Conservation (phyloP, 2,888 invertebrate species). For the Drosophila austrosaltans region DNA sequence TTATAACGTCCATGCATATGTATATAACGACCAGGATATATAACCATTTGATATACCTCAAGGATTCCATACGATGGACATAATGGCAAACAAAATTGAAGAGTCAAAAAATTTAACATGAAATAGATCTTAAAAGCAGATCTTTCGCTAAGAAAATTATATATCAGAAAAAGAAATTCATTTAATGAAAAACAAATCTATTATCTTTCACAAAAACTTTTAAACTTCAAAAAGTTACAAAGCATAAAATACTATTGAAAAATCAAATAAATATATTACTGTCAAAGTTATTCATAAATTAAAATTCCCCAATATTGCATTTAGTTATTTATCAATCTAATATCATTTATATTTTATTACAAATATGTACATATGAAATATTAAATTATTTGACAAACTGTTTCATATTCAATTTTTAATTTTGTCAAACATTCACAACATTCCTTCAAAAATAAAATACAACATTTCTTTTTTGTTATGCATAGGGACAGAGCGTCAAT, state of each 20-base stretch:
- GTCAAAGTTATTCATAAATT: not conserved
- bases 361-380: not conserved
- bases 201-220: too few species aligned
- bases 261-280: not conserved
- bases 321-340: constrained; percentile 1
- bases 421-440: constrained; percentile 25
- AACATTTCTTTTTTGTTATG: constrained; percentile 1
- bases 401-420: constrained; percentile 12
- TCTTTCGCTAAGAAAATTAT: too few species aligned
- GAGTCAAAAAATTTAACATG: not conserved
- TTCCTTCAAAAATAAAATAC: constrained; percentile 18
- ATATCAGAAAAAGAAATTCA: too few species aligned
- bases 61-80: not conserved
- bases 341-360: not conserved
- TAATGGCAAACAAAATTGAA: not conserved
- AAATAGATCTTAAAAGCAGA: too few species aligned
- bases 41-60: not conserved
- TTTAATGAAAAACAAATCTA: too few species aligned
- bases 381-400: not conserved
- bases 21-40: not conserved
- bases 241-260: not conserved
- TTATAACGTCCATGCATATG: constrained; percentile 41
- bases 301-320: constrained; percentile 4
- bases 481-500: constrained; percentile 49
- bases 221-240: not conserved